phyloP scores from a whole-genome alignment of 2,113 vertebrate species.

The Proterorhinus semilunaris region DNA sequence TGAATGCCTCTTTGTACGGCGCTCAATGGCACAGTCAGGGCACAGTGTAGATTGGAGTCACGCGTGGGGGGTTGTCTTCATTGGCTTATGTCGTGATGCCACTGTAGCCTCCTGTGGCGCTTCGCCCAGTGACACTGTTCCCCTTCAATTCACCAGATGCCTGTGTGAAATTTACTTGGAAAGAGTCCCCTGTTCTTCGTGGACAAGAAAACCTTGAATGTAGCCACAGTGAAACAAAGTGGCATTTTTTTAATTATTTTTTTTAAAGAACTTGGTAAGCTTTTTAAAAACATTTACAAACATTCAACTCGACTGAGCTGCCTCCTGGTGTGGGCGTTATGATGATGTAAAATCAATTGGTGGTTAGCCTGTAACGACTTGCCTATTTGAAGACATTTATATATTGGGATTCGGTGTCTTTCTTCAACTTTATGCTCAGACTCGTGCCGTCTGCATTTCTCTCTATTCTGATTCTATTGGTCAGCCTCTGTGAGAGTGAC shows the following conservation, averaged over 20 bases:
- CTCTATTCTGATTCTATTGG: no score
- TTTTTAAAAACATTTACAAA: no score
- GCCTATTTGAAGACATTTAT: no score
- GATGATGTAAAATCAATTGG: no score
- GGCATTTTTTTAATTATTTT: neutral
- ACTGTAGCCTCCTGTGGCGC: conserved; percentile 24
- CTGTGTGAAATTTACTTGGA: conserved; percentile 19
- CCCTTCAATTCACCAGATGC: neutral
- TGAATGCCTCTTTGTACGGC: conserved; percentile 54
- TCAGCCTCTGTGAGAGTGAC: no score
- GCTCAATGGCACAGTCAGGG: conserved; percentile 34
- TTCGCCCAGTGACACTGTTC: conserved; percentile 9
- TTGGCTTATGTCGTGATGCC: conserved; percentile 39
- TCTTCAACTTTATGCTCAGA: no score
- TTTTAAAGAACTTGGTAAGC: neutral
- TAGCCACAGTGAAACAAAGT: neutral
- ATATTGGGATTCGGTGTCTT: no score
- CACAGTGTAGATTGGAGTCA: conserved; percentile 29
- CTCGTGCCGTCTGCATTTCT: no score
- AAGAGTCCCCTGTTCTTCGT: neutral
- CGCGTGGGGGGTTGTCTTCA: conserved; percentile 43
- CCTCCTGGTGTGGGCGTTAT: no score
- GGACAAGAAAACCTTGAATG: neutral
- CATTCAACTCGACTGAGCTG: no score
- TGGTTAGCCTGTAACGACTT: no score